Base-by-base conservation (phyloP, 2,113 vertebrate genomes). In the Neomonachus schauinslandi region DNA sequence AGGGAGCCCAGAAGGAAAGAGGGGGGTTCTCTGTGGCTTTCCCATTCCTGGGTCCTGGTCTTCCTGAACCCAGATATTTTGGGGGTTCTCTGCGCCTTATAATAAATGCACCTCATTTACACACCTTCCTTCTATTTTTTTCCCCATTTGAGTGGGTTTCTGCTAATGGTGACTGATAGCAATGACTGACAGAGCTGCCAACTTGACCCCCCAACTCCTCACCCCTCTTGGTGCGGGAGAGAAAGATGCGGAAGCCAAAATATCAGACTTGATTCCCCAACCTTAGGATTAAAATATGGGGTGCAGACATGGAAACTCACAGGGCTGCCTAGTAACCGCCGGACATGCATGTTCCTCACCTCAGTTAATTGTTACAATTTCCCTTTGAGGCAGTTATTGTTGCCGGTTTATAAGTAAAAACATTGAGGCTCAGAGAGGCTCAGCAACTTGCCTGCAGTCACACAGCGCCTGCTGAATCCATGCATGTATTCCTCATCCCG, bases 351-450 rank as follows among this genome's bases (percentile, higher is more conserved):
- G 26, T 36, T 51, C 21, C 42, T 72, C 31, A 22, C 22, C 67
- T 87, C 55, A 33, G 4, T 26, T 82, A 63, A 74, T 31, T 22
- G 42, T 71, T 19, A 46, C 10, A 19, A 6, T 24, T 19, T 61
- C n/a, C 59, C 49, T 84, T 74, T 24, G 14, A n/a, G 42, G 55
- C 26, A 16, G 26, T 71, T 59, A 65, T 33, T 39, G 21, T 55
- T 42, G 61, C 61, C 2, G 8, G 63, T 53, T 63, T 88, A n/a
- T 39, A 92, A 84, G 72, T 55, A 63, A 84, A 95, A 87, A 13
- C 16, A 63, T 0, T 1, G 39, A 77, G 49, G 80, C 53, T 93
- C 91, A 84, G 96, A 95, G 80, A 96, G 19, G 51, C 90, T 65
- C 91, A 93, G 71, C 15, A 89, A 39, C 28, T 94, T 81, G 65